A percentile compares a stretch with the other conserved stretches of the same genome.
phyloP scores from a whole-genome alignment of 2,113 vertebrate genomes.

The Vanacampus margaritifer region DNA sequence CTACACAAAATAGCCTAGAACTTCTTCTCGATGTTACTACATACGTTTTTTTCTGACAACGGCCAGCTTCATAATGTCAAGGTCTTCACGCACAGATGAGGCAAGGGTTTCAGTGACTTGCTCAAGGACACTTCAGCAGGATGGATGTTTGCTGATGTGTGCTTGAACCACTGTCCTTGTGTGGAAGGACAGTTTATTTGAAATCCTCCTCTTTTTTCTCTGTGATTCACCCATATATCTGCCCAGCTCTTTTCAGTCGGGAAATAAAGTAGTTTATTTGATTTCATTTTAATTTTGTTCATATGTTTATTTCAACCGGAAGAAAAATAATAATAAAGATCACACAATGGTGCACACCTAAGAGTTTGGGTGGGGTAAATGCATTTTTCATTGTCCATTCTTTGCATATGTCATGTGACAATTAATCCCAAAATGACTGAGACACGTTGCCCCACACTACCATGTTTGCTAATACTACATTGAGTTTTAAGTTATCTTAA shows the following conservation, averaged over 20 bases:
- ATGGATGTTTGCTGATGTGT: conserved; percentile 35
- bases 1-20: background rate
- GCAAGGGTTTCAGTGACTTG: conserved; percentile 34
- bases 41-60: background rate
- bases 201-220: background rate
- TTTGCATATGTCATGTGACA: too few relatives aligned
- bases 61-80: background rate
- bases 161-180: conserved; percentile 41
- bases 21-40: background rate
- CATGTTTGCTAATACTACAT: too few relatives aligned
- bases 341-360: background rate
- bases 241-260: background rate
- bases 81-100: conserved; percentile 8
- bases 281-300: too few relatives aligned
- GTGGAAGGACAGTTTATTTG: conserved; percentile 30
- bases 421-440: too few relatives aligned
- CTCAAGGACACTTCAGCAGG: conserved; percentile 50
- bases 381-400: too few relatives aligned
- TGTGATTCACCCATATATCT: background rate
- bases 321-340: background rate
- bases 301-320: too few relatives aligned
- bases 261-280: background rate
- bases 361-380: too few relatives aligned
- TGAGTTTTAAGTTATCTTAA: too few relatives aligned
- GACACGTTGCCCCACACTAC: too few relatives aligned